These are phyloP conservation scores for Forbesichthys papilliferus DNA, from an alignment of 2,113 vertebrate species.

Conservation along the genomic window DNA sequence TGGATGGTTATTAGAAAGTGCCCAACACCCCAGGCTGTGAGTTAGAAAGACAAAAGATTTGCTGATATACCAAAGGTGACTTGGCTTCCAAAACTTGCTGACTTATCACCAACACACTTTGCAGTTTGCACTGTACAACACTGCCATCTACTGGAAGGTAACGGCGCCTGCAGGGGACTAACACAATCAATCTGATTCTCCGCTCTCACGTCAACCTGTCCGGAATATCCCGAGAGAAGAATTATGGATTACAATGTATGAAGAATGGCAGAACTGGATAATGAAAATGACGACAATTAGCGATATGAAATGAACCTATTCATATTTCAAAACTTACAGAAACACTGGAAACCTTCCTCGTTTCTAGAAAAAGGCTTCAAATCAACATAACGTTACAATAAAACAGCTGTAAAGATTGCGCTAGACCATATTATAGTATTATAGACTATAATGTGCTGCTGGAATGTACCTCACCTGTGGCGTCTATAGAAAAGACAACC, in stretches of 20 bases:
- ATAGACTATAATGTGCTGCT: background rate
- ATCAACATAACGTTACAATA: conserved; percentile 1
- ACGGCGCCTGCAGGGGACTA: conserved; percentile 33
- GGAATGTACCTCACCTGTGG: conserved; percentile 4
- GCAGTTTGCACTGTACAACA: conserved; percentile 37
- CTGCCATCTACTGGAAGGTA: conserved; percentile 64
- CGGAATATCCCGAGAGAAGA: background rate
- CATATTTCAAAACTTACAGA: background rate
- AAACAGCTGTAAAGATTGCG: background rate
- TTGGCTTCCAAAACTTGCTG: background rate
- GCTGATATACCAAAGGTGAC: no score
- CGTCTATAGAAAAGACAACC: conserved; percentile 2
- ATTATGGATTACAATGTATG: background rate
- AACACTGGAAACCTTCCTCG: background rate
- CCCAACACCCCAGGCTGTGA: background rate
- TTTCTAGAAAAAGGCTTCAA: background rate
- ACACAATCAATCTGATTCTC: conserved; percentile 45
- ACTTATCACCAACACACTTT: background rate
- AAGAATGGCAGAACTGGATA: background rate
- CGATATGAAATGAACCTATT: background rate
- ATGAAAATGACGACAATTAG: background rate
- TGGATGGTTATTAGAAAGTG: background rate
- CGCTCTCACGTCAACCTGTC: conserved; percentile 28
- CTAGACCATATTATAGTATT: background rate
- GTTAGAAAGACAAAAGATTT: background rate